Percentiles rank a stretch among this genome's conserved stretches.
These are phyloP conservation scores for Yponomeuta cagnagella DNA, from an alignment of 2,888 invertebrate species.

Conservation along the genomic window DNA sequence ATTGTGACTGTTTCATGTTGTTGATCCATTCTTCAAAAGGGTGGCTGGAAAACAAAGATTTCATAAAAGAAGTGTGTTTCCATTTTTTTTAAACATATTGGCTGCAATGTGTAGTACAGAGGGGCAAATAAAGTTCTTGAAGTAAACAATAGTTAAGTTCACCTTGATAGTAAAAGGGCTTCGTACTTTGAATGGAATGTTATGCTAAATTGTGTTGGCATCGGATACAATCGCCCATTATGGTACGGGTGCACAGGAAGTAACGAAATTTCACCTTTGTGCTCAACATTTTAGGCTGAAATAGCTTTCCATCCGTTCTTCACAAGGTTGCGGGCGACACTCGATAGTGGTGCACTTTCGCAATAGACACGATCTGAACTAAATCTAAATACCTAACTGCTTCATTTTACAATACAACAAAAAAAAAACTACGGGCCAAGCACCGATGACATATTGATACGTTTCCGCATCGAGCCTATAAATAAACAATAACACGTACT, in stretches of 20 bases:
- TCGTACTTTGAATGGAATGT: neutral
- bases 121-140: neutral
- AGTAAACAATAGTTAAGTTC: neutral
- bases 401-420: constrained; percentile 43
- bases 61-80: neutral
- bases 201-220: constrained; percentile 1
- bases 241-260: constrained; percentile 37
- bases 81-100: too few species aligned
- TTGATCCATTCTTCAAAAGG: constrained; percentile 32
- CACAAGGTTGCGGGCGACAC: constrained; percentile 66
- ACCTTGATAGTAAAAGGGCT: neutral
- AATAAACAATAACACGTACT: constrained; percentile 64
- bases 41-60: constrained; percentile 29
- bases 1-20: constrained; percentile 27
- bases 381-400: constrained; percentile 40
- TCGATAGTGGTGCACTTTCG: constrained; percentile 62
- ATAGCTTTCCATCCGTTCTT: constrained; percentile 63
- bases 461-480: constrained; percentile 65
- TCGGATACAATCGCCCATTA: constrained; percentile 14
- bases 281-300: constrained; percentile 39
- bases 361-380: constrained; percentile 55
- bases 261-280: constrained; percentile 54
- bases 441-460: constrained; percentile 65
- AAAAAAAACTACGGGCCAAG: constrained; percentile 49
- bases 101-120: too few species aligned